Evolutionary conservation across 2,797 vertebrate species (phyloP), one percentile per base, ranked within the genome.

Genomic region (Sebastes minor): DNA sequence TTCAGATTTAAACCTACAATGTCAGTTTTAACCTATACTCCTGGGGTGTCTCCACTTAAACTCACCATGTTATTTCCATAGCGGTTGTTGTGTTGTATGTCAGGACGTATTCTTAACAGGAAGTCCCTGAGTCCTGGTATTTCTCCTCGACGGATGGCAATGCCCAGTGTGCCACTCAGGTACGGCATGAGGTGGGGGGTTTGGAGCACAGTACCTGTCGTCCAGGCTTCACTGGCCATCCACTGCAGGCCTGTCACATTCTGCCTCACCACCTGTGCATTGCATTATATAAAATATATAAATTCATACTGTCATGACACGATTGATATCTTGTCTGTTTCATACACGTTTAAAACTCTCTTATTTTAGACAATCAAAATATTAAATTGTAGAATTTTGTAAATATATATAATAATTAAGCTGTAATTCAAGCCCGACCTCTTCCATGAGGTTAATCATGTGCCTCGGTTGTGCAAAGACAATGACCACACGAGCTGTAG

Each of bases 111-210:
- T 61, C 12, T 20, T 46, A 88, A 61, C 22, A 95, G 67, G 16
- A 81, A 95, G 0, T 95, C 84, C n/a, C 5, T 35, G 25, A 94
- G 85, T 1, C 91, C 92, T 28, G 86, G 49, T 46, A 95, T 94
- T 80, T 94, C 91, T 61, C 94, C 95, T n/a, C 88, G 89, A 6
- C 92, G 87, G 20, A 95, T 94, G 27, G 94, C 86, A 2, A 94
- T 91, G 5, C 93, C 93, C 76, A 94, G 74, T 2, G 90, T 93
- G 6, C 93, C 88, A 8, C 81, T 80, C 38, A 94, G 52, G 65
- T 88, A 90, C 1, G 88, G 86, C 82, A 91, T 86, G 2, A 91
- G 33, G 0, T 62, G 62, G 1, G 78, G 71, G 1, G 81, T 89
- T 8, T 89, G 85, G 4, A 94, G 62, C 8, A 85, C 80, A 16